Percentiles rank a stretch among this genome's conserved stretches.
Evolutionary conservation across 2,888 invertebrate genomes (phyloP).

Genomic region (Acanthosepion lycidas): DNA sequence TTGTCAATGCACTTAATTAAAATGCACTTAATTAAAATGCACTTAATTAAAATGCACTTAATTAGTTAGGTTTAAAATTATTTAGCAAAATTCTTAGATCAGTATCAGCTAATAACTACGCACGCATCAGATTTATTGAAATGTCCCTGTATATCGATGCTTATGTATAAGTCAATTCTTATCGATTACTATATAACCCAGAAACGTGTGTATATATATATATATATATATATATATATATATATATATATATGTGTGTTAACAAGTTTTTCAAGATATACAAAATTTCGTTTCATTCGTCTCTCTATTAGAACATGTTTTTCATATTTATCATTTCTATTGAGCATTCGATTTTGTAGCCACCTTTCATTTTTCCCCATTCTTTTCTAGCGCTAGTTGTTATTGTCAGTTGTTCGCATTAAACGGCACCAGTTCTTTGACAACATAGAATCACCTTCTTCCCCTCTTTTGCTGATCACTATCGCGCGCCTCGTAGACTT

Average conservation of each 20-base stretch:
- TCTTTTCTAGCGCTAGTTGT: background rate
- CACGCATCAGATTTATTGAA: too few relatives aligned
- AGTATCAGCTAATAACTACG: too few relatives aligned
- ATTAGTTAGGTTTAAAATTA: too few relatives aligned
- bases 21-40: too few relatives aligned
- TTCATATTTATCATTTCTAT: background rate
- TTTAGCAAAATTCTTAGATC: too few relatives aligned
- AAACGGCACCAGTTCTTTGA: slow-evolving; percentile 15
- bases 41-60: too few relatives aligned
- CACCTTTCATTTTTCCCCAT: background rate
- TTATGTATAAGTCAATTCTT: too few relatives aligned
- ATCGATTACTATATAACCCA: too few relatives aligned
- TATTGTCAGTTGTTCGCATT: background rate
- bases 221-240: too few relatives aligned
- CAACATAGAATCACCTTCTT: background rate
- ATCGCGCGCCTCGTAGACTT: slow-evolving; percentile 24
- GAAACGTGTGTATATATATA: too few relatives aligned
- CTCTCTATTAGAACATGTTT: background rate
- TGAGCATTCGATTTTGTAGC: background rate
- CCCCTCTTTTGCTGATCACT: background rate
- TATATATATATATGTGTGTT: background rate
- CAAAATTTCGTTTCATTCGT: background rate
- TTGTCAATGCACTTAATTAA: too few relatives aligned
- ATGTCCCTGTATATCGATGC: too few relatives aligned
- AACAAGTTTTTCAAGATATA: background rate